Base-by-base conservation (phyloP, 2,113 vertebrate genomes). In the Calyptommatus sinebrachiatus region DNA sequence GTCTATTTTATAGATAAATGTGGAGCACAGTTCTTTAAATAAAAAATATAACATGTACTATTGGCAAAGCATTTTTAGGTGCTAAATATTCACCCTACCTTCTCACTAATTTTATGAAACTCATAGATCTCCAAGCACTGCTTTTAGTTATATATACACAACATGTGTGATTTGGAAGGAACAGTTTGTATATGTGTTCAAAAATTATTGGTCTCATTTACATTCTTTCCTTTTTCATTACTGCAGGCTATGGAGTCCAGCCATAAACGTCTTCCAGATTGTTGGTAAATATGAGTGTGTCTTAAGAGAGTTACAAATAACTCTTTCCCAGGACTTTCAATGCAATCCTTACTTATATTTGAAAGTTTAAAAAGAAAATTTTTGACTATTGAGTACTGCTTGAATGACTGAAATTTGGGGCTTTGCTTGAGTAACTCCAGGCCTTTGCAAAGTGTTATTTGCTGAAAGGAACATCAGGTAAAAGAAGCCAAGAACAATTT, bases 401-500 rank as follows among this genome's bases (percentile, higher is more conserved):
- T 84, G 77, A 22, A 29, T 14, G 57, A 79, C 35, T 57, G 75
- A 85, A 61, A 60, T 82, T 20, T 12, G 66, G 79, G 67, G 24
- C 85, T 66, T 74, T 79, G 80, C 77, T 74, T 45, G 3, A 73
- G 28, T 57, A 85, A 77, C 80, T 41, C 18, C 10, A 79, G 53
- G 67, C 7, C 88, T 85, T 46, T 70, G 73, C 77, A 83, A 75
- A 8, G 31, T 11, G 79, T 85, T 82, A 82, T 84, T 89, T 88
- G 22, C 76, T 86, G 83, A 69, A 78, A 75, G 79, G 67, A 88
- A 76, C 71, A 81, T 78, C 82, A 88, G 69, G 69, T 45, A 74
- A 68, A 78, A 88, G 65, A 70, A 0, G 2, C 82, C 85, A 89
- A 88, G 87, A 90, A 88, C 82, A 71, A 85, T 91, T 90, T 90